phyloP scores from a whole-genome alignment of 2,113 vertebrate species.

The Heptranchias perlo region DNA sequence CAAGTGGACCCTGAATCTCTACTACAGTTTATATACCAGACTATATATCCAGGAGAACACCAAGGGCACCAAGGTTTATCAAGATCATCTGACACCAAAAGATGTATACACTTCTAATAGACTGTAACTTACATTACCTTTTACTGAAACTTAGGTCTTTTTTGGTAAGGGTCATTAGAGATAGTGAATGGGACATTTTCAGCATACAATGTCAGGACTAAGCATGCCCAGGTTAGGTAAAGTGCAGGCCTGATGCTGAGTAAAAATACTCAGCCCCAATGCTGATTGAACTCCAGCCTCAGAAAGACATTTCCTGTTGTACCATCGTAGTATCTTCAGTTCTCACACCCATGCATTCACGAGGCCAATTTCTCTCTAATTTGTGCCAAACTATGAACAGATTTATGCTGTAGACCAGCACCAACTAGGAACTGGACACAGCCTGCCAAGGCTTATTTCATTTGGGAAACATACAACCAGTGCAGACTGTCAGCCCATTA shows the following conservation, averaged over 20 bases:
- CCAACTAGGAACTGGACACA: neutral
- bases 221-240: neutral
- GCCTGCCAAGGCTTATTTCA: neutral
- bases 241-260: neutral
- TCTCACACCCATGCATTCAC: neutral
- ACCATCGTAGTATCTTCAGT: neutral
- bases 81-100: neutral
- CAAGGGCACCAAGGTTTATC: neutral
- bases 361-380: neutral
- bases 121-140: neutral
- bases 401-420: neutral
- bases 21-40: neutral
- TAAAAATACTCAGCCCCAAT: neutral
- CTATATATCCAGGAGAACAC: neutral
- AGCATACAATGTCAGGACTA: neutral
- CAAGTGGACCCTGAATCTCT: no score
- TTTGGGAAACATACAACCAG: neutral
- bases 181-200: neutral
- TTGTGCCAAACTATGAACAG: neutral
- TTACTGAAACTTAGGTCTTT: neutral
- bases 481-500: neutral
- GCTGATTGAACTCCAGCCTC: neutral
- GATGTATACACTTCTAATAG: neutral
- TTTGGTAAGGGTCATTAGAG: no score
- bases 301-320: neutral